A percentile compares a stretch with the other conserved stretches of the same genome.
phyloP scores from a whole-genome alignment of 2,888 invertebrate genomes.

The Aspidiotus destructor region DNA sequence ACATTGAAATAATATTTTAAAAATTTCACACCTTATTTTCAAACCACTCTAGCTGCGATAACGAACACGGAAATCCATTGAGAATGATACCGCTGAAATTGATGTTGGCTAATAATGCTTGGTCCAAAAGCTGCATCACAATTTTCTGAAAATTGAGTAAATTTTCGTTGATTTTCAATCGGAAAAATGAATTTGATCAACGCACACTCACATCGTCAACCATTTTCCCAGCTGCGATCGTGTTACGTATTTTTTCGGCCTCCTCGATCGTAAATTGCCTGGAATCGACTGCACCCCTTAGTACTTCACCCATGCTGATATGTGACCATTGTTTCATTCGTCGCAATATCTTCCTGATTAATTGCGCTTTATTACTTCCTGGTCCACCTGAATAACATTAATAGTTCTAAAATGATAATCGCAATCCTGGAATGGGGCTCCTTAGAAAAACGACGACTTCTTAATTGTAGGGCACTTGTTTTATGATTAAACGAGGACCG shows the following conservation, averaged over 20 bases:
- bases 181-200: neutral
- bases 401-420: constrained; percentile 2
- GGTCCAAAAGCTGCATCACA: constrained; percentile 64
- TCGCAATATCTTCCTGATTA: constrained; percentile 63
- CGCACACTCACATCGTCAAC: constrained; percentile 48
- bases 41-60: constrained; percentile 78
- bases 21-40: constrained; percentile 63
- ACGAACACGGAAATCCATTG: constrained; percentile 88
- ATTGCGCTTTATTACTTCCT: constrained; percentile 75
- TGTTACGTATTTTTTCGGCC: constrained; percentile 56
- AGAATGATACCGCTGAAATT: constrained; percentile 72
- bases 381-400: constrained; percentile 60
- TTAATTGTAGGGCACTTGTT: too few species aligned
- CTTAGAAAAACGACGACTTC: too few species aligned
- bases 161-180: neutral
- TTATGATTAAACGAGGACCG: too few species aligned
- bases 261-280: constrained; percentile 41
- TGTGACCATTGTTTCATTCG: constrained; percentile 65
- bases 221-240: constrained; percentile 70
- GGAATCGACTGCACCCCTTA: constrained; percentile 60
- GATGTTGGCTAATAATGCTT: constrained; percentile 51
- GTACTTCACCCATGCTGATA: constrained; percentile 65
- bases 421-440: neutral
- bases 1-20: too few species aligned
- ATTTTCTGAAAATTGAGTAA: constrained; percentile 46